Evolutionary conservation across 2,888 invertebrate species (phyloP), one percentile per base, ranked within the genome.

Genomic region (Aspidiotus destructor): DNA sequence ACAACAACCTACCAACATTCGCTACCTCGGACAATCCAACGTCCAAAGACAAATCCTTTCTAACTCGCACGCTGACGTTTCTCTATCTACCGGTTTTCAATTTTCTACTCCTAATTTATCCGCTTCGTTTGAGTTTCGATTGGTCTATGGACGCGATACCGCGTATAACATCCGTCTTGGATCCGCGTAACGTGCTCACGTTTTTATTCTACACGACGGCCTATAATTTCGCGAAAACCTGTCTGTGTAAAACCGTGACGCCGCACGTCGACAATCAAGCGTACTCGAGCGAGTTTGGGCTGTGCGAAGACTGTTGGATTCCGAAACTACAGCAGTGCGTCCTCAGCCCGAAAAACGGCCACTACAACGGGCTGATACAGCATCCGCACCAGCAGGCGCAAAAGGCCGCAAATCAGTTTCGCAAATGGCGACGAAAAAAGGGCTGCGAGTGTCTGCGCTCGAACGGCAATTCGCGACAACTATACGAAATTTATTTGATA

Each of bases 81-180:
- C 81, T 88, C 72, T 94, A 93, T 78, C 84, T 98, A 74, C 96
- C 97, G 54, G 87, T 89, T 58, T 88, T 92, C 76, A 96, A 97
- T 79, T 86, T 93, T 75, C 85, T 86, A 78, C 84, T 97, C 75
- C 81, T 97, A 71, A 77, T 96, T 54, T 92, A 86, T 77, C 97
- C 97, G 8, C 84, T 85, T 74, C 86, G 87, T 73, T 82, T 98
- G 68, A 95, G 95, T 78, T 98, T 96, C 80, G 97, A 98, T 79
- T 98, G 97, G 98, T 95, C 96, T 41, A 97, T 98, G 97, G 94
- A 95, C 74, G 88, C 97, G 1, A 86, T 98, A 75, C 93, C 95
- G 9, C 83, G 91, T 71, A 85, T 98, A 73, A 86, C 86, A 61
- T 83, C 85, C 41, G 74, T 91, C 16, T 80, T 84, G 74, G 97